Base-by-base conservation (phyloP, 2,797 vertebrate species). In the Mus caroli region DNA sequence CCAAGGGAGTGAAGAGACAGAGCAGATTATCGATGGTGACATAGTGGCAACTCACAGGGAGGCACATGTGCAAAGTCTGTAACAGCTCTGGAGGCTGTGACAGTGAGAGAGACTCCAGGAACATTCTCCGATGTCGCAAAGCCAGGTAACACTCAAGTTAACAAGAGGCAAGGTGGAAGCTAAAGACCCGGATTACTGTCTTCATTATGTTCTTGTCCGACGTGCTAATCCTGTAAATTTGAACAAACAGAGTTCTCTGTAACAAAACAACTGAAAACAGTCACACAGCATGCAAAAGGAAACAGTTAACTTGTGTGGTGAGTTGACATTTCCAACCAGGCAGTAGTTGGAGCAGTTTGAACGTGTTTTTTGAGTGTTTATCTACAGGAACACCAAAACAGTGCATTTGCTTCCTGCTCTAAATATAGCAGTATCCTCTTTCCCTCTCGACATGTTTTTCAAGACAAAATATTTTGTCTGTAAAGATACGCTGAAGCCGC, bases 401-500 rank as follows among this genome's bases (percentile, higher is more conserved):
- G 79, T 79, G 34, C 76, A 56, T 90, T 96, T 90, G 58, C 37
- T 78, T 95, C 58, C 4, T 90, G 71, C 37, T 76, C 86, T 95
- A 95, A 96, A 96, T 88, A 97, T 58, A 96, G 87, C 40, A 58
- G 34, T 56, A 77, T 69, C 54, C 13, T 71, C 73, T 95, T 88
- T 93, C 91, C 87, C 79, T 92, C 90, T 88, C 26, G 54, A 67
- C 64, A 10, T 64, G 84, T 95, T 88, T 90, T 71, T 77, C 79
- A 90, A 96, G 79, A 69, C 79, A 90, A 96, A 97, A 94, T 94
- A 97, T 96, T 96, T 96, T 87, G 85, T 92, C 62, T 87, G 75
- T 91, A 58, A 84, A 94, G 40, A 92, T 54, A 82, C 56, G 67
- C 86, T 58, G 60, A 24, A 67, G 89, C 34, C 87, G 84, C n/a